Base-by-base conservation (phyloP, 2,113 vertebrate genomes). In the Bucco capensis region DNA sequence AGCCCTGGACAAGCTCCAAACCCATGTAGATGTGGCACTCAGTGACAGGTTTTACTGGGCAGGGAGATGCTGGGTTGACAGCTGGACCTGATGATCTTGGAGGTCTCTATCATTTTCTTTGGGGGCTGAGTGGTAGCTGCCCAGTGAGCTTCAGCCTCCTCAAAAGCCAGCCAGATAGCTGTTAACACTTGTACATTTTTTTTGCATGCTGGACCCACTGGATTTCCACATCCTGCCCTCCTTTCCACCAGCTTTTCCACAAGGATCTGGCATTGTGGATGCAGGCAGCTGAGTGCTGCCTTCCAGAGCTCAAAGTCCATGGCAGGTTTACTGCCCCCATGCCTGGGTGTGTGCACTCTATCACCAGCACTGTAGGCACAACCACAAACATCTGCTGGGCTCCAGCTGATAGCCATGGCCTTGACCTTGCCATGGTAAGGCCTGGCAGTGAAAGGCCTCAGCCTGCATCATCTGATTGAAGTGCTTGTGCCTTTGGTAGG, bases 271-370 rank as follows among this genome's bases (percentile, higher is more conserved):
- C 3, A 7, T 70, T 24, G 71, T 23, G 83, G 50, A 90, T 62
- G 56, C 38, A 58, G 46, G 74, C 80, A 40, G 90, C 71, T 9
- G 17, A 70, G 67, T 83, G 40, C 74, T 16, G 85, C 83, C 46
- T 85, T 40, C 73, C 10, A 7, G 86, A 79, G 93, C 93, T 94
- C 93, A 93, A 96, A 94, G 91, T 93, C 96, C 73, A 21, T 40
- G 8, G 81, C 70, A 54, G 77, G 37, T 77, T 94, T 94, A 85
- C 92, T 89, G 89, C 35, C 60, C 61, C 70, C 11, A 46, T 28
- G 83, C 50, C 94, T 93, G 64, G 86, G 67, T 69, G 95, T 96
- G 94, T 64, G 89, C 87, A 58, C 50, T 15, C 87, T 96, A 94
- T 90, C 88, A 24, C 77, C 13, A 1, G 60, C 81, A 78, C 88